phyloP scores from a whole-genome alignment of 1,140 invertebrate genomes.

The Protaetia brevitarsis region DNA sequence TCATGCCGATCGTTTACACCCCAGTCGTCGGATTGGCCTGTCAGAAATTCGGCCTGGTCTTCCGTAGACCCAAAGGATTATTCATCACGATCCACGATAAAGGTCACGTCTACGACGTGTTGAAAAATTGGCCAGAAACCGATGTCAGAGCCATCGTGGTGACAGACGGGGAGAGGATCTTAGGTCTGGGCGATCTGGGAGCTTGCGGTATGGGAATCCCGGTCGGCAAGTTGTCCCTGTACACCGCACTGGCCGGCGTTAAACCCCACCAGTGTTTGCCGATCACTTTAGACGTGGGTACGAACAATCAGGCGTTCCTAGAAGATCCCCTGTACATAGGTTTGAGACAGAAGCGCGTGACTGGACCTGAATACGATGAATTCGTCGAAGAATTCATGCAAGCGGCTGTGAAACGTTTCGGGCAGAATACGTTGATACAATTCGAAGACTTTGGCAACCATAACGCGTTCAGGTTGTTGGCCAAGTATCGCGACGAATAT shows the following conservation, averaged over 20 bases:
- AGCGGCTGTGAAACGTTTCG: constrained; percentile 79
- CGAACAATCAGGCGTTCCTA: constrained; percentile 80
- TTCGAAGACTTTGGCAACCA: constrained; percentile 95
- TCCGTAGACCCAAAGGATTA: constrained; percentile 87
- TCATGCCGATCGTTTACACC: constrained; percentile 98
- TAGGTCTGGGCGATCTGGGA: constrained; percentile 91
- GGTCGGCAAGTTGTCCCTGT: constrained; percentile 89
- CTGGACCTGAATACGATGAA: constrained; percentile 81
- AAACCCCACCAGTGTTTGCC: constrained; percentile 91
- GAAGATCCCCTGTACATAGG: constrained; percentile 94
- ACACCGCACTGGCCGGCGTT: constrained; percentile 90
- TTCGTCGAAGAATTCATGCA: constrained; percentile 98
- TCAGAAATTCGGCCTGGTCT: constrained; percentile 95
- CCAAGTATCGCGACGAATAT: constrained; percentile 79
- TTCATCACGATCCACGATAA: constrained; percentile 97
- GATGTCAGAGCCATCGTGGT: constrained; percentile 92
- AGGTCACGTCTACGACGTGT: constrained; percentile 85
- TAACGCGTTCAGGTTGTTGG: constrained; percentile 84
- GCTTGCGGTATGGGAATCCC: constrained; percentile 96
- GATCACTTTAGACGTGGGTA: constrained; percentile 90
- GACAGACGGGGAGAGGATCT: constrained; percentile 91
- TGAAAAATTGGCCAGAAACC: constrained; percentile 90
- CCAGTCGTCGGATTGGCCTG: constrained; percentile 96
- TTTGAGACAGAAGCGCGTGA: constrained; percentile 74
- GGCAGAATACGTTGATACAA: constrained; percentile 79